Evolutionary conservation across 2,797 vertebrate genomes (phyloP).

Genomic region (Leptoclinus maculatus): DNA sequence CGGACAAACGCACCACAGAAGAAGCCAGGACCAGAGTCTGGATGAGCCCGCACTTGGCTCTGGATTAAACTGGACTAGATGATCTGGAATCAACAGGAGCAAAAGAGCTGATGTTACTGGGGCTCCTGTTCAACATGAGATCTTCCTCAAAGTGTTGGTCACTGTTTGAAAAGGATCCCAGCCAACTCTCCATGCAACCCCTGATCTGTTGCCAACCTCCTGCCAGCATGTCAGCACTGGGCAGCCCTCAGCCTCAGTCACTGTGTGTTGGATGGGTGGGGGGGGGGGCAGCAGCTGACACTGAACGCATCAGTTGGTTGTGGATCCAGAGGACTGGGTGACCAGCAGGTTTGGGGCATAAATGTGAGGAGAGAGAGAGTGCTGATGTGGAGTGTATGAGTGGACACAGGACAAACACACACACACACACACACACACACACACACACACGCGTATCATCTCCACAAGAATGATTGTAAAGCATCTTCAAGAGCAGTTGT

Average conservation of each 20-base stretch:
- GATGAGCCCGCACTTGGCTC: conserved; percentile 16
- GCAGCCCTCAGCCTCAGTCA: not conserved
- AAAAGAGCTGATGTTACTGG: conserved; percentile 16
- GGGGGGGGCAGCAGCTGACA: no score
- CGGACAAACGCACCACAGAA: conserved; percentile 10
- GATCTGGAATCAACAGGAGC: conserved; percentile 38
- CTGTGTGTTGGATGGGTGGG: not conserved
- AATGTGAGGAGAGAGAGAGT: conserved; percentile 14
- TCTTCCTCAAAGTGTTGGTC: conserved; percentile 2
- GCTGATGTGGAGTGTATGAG: conserved; percentile 47
- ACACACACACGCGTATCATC: conserved; percentile 48
- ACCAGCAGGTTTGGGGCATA: conserved; percentile 13
- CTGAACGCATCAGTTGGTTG: conserved; percentile 13
- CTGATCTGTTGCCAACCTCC: conserved; percentile 16
- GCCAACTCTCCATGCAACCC: conserved; percentile 32
- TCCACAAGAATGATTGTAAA: conserved; percentile 71
- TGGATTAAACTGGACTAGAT: conserved; percentile 45
- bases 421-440: conserved; percentile 15
- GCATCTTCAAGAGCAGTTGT: conserved; percentile 62
- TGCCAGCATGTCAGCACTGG: not conserved
- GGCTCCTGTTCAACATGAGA: conserved; percentile 16
- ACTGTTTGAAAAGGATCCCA: conserved; percentile 1
- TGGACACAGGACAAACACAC: conserved; percentile 29
- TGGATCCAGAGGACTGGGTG: conserved; percentile 27
- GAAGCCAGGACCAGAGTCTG: conserved; percentile 12